Evolutionary conservation across 2,888 invertebrate genomes (phyloP), one percentile per base, ranked within the genome.

Genomic region (Drosophila meridiana): DNA sequence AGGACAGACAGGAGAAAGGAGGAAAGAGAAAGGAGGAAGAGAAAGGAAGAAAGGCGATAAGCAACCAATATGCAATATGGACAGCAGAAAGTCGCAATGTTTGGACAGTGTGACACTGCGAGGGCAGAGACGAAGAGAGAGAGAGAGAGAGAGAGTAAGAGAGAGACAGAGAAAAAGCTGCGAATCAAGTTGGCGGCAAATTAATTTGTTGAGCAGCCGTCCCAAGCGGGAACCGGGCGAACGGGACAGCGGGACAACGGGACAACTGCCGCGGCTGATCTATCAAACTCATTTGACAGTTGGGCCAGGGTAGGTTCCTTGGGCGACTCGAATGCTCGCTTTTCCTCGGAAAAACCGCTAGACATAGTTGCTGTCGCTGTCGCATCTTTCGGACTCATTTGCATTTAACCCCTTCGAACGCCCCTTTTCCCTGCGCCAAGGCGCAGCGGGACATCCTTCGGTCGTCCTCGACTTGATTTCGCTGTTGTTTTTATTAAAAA

Each of bases 341-440:
- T 58, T 69, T 67, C 61, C 59, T 60, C 28, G 56, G 63, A 69
- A 78, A 77, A 65, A 57, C 13, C 20, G 43, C 38, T 40, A 55
- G 40, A 28, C 36, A 40, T 14, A 40, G 55, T 8, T 14, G 55
- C 5, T 55, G 55, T 67, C 62, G 48, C 48, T 32, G 60, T 50
- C 42, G 47, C 32, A 43, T 56, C 53, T 55, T 20, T 48, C 52
- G 32, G 32, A 55, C 75, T 83, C 83, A 83, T 83, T 83, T 83
- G 83, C 83, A 83, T 83, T 86, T 86, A 77, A 77, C 89, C 81
- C 80, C 75, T 80, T 80, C 74, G 64, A 65, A 53, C 61, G 77
- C 53, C 64, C 63, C 34, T 52, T 52, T 20, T 7, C 2, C 14
- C 58, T 60, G 8, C 53, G 69, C 56, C 26, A 66, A 47, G 65